These are phyloP conservation scores for Beris morrisii DNA, from an alignment of 2,888 invertebrate species.

Conservation along the genomic window DNA sequence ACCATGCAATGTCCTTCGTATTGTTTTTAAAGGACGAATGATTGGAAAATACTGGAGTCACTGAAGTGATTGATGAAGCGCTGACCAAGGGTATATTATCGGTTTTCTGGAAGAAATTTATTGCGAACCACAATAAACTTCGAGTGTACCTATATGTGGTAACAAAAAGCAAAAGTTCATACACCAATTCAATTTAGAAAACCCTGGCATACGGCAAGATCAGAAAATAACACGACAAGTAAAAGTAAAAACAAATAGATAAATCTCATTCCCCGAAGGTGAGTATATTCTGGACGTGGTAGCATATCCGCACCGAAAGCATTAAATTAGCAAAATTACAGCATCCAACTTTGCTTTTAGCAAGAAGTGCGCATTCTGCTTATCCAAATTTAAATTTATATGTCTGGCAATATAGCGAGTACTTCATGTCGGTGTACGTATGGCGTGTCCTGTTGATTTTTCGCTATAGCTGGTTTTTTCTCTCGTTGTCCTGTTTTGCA, in stretches of 20 bases:
- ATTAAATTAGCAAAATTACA: conserved; percentile 38
- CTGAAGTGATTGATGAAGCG: too few relatives aligned
- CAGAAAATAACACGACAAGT: too few relatives aligned
- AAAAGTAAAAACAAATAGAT: conserved; percentile 1
- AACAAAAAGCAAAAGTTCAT: too few relatives aligned
- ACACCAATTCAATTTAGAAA: too few relatives aligned
- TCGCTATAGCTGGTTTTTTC: not conserved
- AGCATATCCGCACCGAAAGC: conserved; percentile 17
- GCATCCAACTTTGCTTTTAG: conserved; percentile 39
- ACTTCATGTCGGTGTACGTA: not conserved
- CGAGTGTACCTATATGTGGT: too few relatives aligned
- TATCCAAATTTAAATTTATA: conserved; percentile 38
- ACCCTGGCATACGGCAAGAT: too few relatives aligned
- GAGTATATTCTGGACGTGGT: conserved; percentile 23
- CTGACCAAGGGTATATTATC: too few relatives aligned
- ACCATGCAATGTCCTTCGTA: too few relatives aligned
- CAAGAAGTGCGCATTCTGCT: conserved; percentile 36
- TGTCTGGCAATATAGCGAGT: conserved; percentile 25
- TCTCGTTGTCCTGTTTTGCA: conserved; percentile 17
- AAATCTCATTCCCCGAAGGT: conserved; percentile 22
- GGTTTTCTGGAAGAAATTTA: too few relatives aligned
- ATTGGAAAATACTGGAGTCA: too few relatives aligned
- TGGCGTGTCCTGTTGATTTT: conserved; percentile 6
- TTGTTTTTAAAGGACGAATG: too few relatives aligned
- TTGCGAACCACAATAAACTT: too few relatives aligned